phyloP scores from a whole-genome alignment of 1,140 invertebrate species.

The Pseudomyrmex gracilis region DNA sequence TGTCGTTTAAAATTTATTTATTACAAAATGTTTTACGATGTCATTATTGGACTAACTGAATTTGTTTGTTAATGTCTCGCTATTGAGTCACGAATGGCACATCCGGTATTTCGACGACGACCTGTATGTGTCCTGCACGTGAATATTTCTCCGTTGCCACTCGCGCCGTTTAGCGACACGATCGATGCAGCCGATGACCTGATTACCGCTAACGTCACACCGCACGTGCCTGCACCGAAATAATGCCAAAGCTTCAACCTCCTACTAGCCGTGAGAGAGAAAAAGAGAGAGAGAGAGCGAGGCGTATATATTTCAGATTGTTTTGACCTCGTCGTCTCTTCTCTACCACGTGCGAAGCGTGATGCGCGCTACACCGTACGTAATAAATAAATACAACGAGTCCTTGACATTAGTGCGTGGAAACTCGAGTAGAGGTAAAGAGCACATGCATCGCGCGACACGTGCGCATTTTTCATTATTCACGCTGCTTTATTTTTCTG shows the following conservation, averaged over 20 bases:
- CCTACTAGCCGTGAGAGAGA: neutral
- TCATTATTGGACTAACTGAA: neutral
- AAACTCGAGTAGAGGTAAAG: slow-evolving; percentile 37
- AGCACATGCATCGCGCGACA: slow-evolving; percentile 19
- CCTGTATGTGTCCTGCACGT: slow-evolving; percentile 42
- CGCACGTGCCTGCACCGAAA: slow-evolving; percentile 73
- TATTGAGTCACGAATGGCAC: slow-evolving; percentile 31
- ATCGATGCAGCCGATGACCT: slow-evolving; percentile 74
- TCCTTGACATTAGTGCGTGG: slow-evolving; percentile 47
- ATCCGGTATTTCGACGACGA: slow-evolving; percentile 41
- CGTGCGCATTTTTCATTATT: slow-evolving; percentile 28
- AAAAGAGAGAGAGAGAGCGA: too few relatives aligned
- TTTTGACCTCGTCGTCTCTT: slow-evolving; percentile 46
- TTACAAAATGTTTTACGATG: neutral
- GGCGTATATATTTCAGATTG: slow-evolving; percentile 49
- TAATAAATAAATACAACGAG: slow-evolving; percentile 46
- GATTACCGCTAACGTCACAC: slow-evolving; percentile 67
- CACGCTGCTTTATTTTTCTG: neutral
- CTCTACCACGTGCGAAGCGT: slow-evolving; percentile 45
- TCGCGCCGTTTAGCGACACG: slow-evolving; percentile 54
- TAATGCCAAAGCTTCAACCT: slow-evolving; percentile 58
- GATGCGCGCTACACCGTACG: slow-evolving; percentile 15
- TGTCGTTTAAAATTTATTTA: too few relatives aligned
- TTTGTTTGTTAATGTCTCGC: neutral
- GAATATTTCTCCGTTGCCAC: slow-evolving; percentile 24